Evolutionary conservation across 2,797 vertebrate species (phyloP).

Genomic region (Crocodylus rhombifer): DNA sequence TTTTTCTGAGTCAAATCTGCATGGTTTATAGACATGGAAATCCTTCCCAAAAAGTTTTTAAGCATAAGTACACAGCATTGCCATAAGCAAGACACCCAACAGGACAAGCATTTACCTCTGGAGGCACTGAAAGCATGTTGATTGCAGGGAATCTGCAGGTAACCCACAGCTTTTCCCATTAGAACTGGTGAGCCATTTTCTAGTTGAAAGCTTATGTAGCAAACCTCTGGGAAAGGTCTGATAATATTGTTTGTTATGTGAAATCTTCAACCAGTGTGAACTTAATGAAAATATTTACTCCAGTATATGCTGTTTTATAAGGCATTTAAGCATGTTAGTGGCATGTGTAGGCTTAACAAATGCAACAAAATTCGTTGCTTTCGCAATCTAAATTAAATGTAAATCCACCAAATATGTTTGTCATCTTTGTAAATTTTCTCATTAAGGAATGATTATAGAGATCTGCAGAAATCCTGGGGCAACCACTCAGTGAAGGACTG

Average conservation of each 20-base stretch:
- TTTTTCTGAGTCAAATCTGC: neutral
- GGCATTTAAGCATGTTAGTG: neutral
- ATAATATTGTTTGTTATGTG: neutral
- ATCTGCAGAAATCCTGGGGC: neutral
- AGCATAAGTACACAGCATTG: neutral
- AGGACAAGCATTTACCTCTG: neutral
- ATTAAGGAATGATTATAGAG: neutral
- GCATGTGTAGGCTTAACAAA: neutral
- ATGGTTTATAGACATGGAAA: neutral
- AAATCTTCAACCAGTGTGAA: neutral
- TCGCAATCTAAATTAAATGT: neutral
- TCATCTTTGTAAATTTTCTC: neutral
- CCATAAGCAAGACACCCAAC: neutral
- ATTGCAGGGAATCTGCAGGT: neutral
- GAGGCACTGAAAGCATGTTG: too few species aligned
- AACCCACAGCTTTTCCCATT: neutral
- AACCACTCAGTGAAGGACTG: neutral
- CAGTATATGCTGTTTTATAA: neutral
- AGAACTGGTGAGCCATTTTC: neutral
- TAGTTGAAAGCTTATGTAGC: fast-evolving
- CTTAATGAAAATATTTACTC: neutral
- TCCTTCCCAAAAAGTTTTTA: neutral
- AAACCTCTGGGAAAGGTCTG: neutral
- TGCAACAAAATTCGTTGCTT: neutral
- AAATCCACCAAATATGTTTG: neutral